Conservation (phyloP, 1,140 invertebrate species). For the Octopus sinensis region DNA sequence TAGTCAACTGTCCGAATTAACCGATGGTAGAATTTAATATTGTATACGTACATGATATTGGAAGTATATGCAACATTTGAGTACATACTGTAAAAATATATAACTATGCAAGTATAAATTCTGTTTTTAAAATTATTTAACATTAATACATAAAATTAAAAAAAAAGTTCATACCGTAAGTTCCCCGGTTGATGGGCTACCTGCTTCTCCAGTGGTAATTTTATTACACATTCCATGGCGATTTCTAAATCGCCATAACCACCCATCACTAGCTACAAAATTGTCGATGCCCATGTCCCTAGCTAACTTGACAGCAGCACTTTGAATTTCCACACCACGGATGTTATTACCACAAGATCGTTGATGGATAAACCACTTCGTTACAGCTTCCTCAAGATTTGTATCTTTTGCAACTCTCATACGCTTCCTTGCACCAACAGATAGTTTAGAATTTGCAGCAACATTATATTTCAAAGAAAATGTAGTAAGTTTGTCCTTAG, state of each 20-base stretch:
- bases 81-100: too few species aligned
- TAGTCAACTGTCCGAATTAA: too few species aligned
- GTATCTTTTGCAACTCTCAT: neutral
- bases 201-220: neutral
- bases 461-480: neutral
- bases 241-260: constrained; percentile 12
- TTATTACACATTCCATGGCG: constrained; percentile 5
- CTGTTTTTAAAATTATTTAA: too few species aligned
- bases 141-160: too few species aligned
- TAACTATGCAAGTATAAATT: too few species aligned
- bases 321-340: neutral
- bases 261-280: constrained; percentile 11
- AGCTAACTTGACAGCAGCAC: constrained; percentile 5
- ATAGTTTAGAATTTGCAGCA: neutral
- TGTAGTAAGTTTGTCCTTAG: neutral
- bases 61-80: too few species aligned
- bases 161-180: too few species aligned
- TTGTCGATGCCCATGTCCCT: neutral
- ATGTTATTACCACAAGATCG: neutral
- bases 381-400: neutral
- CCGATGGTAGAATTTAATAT: too few species aligned
- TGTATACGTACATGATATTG: too few species aligned
- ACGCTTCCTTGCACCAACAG: neutral
- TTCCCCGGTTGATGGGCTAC: neutral
- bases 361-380: constrained; percentile 3